Percentiles rank a stretch among this genome's conserved stretches.
These are phyloP conservation scores for Netelia virgata DNA, from an alignment of 2,888 invertebrate species.

Conservation along the genomic window DNA sequence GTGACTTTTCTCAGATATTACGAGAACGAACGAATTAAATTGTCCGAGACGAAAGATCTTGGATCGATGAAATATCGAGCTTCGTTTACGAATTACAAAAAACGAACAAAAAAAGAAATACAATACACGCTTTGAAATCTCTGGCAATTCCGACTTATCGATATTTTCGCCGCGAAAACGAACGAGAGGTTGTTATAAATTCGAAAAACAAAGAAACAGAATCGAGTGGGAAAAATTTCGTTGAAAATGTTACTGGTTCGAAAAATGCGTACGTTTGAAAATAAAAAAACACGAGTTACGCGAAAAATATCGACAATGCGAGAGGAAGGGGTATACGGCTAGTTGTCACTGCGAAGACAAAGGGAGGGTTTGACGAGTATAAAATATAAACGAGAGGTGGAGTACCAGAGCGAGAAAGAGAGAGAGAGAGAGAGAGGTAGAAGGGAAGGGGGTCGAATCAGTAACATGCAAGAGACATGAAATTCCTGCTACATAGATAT, in stretches of 20 bases:
- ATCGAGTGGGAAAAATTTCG: neutral
- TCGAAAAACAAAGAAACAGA: neutral
- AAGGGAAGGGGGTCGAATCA: slow-evolving; percentile 15
- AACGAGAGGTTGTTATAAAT: too few relatives aligned
- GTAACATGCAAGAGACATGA: slow-evolving; percentile 8
- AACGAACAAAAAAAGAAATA: neutral
- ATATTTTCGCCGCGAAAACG: too few relatives aligned
- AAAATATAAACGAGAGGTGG: neutral
- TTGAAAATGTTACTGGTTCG: neutral
- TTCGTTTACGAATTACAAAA: neutral
- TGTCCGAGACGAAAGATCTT: neutral
- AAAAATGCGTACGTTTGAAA: neutral
- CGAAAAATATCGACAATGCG: slow-evolving; percentile 10
- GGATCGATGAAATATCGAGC: neutral
- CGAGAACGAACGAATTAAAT: slow-evolving; percentile 33
- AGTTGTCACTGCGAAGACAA: slow-evolving; percentile 6
- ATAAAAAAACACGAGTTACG: neutral
- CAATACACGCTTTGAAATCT: neutral
- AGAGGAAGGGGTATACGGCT: neutral
- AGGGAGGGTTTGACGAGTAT: slow-evolving; percentile 19
- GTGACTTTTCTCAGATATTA: slow-evolving; percentile 36
- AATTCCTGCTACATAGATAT: neutral
- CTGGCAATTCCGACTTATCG: neutral
- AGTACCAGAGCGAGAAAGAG: slow-evolving; percentile 6
- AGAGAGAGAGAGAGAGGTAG: slow-evolving; percentile 35